Evolutionary conservation across 2,797 vertebrate genomes (phyloP).

Genomic region (Thunnus albacares): DNA sequence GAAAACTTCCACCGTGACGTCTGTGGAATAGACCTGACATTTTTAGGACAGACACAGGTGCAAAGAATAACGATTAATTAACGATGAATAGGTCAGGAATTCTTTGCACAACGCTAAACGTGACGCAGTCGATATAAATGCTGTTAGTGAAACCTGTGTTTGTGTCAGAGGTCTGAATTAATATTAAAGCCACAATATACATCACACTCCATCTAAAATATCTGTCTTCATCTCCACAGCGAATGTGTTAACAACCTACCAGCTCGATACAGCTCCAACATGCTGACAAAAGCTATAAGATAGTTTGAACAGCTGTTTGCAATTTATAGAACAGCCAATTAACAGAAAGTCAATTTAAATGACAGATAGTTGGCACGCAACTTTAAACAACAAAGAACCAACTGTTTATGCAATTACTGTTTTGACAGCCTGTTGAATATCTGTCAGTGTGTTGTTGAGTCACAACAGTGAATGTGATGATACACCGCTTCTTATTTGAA

Average conservation of each 20-base stretch:
- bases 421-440: slow-evolving; percentile 13
- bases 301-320: slow-evolving; percentile 26
- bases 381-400: not conserved
- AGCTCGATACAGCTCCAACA: not conserved
- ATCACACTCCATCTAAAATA: too few species aligned
- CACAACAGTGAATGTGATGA: too few species aligned
- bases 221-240: too few species aligned
- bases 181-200: too few species aligned
- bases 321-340: slow-evolving; percentile 5
- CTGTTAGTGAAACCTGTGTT: not conserved
- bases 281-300: not conserved
- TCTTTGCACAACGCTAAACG: too few species aligned
- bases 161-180: not conserved
- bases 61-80: not conserved
- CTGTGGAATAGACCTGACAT: not conserved
- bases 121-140: too few species aligned
- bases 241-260: too few species aligned
- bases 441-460: not conserved
- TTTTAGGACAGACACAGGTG: not conserved
- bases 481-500: not conserved
- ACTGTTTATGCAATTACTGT: not conserved
- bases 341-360: not conserved
- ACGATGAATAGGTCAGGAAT: not conserved
- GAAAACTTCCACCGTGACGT: not conserved
- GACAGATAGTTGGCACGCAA: slow-evolving; percentile 19